A percentile compares a stretch with the other conserved stretches of the same genome.
phyloP scores from a whole-genome alignment of 2,113 vertebrate genomes.

The Pachycephala philippinensis region DNA sequence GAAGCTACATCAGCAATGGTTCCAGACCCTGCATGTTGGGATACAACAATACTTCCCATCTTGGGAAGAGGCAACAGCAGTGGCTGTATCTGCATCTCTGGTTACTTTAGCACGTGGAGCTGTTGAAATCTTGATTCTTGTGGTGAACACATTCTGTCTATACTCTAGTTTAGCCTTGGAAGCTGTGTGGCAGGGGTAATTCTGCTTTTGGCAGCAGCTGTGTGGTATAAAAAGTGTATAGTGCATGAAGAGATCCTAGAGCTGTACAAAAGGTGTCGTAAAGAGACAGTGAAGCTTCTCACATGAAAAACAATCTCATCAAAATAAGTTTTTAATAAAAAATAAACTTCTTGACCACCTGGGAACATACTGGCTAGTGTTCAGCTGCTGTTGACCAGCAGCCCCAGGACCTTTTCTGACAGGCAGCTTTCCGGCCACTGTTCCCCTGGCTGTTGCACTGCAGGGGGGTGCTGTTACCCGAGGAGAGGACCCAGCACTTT shows the following conservation, averaged over 20 bases:
- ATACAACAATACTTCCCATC: neutral
- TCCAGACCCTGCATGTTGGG: neutral
- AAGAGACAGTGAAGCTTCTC: neutral
- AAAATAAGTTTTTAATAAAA: neutral
- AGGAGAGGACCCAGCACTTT: neutral
- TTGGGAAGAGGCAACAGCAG: neutral
- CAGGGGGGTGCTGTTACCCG: neutral
- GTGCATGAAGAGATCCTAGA: neutral
- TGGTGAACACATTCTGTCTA: neutral
- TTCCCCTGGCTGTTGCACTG: neutral
- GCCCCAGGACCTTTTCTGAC: neutral
- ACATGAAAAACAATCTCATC: neutral
- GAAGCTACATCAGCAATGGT: neutral
- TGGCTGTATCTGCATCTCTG: neutral
- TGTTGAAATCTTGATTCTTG: neutral
- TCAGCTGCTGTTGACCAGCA: neutral
- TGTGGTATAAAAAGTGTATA: neutral
- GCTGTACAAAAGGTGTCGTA: neutral
- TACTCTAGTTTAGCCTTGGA: neutral
- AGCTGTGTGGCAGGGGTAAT: neutral
- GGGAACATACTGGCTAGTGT: neutral
- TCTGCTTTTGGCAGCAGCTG: neutral
- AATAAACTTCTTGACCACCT: neutral
- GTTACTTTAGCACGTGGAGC: neutral
- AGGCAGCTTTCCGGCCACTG: neutral